phyloP scores from a whole-genome alignment of 1,140 invertebrate genomes.

The Aphelinus atriplicis region DNA sequence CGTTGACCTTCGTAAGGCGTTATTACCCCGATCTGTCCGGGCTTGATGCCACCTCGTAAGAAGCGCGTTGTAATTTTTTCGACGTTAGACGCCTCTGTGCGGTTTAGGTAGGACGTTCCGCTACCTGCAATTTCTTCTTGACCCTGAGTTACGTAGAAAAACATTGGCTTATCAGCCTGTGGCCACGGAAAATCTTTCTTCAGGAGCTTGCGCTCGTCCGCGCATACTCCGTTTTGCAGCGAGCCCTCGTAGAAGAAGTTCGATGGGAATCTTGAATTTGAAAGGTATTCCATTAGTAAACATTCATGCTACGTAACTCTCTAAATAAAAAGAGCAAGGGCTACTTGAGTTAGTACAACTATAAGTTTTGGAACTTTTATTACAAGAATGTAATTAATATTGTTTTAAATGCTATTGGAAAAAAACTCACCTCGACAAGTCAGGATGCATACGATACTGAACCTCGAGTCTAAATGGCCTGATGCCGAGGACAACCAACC shows the following conservation, averaged over 20 bases:
- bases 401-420: too few species aligned
- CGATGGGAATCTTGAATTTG: constrained; percentile 84
- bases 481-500: constrained; percentile 95
- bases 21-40: constrained; percentile 99
- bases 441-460: constrained; percentile 99
- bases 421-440: constrained; percentile 73
- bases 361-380: too few species aligned
- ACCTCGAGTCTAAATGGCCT: constrained; percentile 95
- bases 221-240: constrained; percentile 97
- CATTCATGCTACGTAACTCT: neutral
- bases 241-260: constrained; percentile 99
- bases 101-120: constrained; percentile 97
- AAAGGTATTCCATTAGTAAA: neutral
- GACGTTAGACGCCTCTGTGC: constrained; percentile 98
- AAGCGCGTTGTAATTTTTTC: constrained; percentile 97
- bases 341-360: too few species aligned
- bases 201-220: constrained; percentile 88
- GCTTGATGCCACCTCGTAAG: constrained; percentile 92
- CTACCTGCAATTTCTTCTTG: constrained; percentile 99
- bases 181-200: constrained; percentile 99
- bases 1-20: constrained; percentile 99
- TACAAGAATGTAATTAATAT: too few species aligned
- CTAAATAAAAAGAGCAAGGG: too few species aligned
- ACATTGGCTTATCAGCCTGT: constrained; percentile 95
- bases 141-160: constrained; percentile 98